Percentiles rank a stretch among this genome's conserved stretches.
Evolutionary conservation across 1,140 invertebrate genomes (phyloP).

Genomic region (Babylonia areolata): DNA sequence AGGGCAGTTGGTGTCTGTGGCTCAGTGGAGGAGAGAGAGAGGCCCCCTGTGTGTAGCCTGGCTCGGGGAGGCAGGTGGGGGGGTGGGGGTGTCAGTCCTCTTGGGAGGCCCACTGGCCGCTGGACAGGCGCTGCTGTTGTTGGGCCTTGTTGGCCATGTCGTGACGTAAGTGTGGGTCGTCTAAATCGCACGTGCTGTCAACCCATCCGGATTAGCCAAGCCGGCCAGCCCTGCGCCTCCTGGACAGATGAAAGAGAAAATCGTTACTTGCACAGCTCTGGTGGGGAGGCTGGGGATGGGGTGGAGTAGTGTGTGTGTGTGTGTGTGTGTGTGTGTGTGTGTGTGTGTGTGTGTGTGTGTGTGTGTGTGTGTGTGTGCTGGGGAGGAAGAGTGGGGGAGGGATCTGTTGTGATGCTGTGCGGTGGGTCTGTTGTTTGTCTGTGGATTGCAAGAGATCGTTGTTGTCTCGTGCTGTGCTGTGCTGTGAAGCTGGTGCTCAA

Average conservation of each 20-base stretch:
- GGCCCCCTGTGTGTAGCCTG: too few relatives aligned
- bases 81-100: neutral
- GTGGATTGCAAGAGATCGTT: neutral
- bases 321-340: too few relatives aligned
- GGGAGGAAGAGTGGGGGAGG: too few relatives aligned
- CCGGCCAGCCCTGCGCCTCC: neutral
- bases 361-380: too few relatives aligned
- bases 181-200: constrained; percentile 16
- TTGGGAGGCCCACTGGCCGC: neutral
- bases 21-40: too few relatives aligned
- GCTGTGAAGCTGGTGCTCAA: neutral
- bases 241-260: neutral
- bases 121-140: neutral
- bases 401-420: neutral
- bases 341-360: too few relatives aligned
- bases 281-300: too few relatives aligned
- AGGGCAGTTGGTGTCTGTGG: too few relatives aligned
- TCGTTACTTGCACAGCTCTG: neutral
- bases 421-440: neutral
- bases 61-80: neutral
- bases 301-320: too few relatives aligned
- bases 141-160: neutral
- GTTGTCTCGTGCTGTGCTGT: neutral
- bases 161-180: constrained; percentile 9
- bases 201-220: constrained; percentile 11